Evolutionary conservation across 2,888 invertebrate species (phyloP).

Genomic region (Xestia ashworthii): DNA sequence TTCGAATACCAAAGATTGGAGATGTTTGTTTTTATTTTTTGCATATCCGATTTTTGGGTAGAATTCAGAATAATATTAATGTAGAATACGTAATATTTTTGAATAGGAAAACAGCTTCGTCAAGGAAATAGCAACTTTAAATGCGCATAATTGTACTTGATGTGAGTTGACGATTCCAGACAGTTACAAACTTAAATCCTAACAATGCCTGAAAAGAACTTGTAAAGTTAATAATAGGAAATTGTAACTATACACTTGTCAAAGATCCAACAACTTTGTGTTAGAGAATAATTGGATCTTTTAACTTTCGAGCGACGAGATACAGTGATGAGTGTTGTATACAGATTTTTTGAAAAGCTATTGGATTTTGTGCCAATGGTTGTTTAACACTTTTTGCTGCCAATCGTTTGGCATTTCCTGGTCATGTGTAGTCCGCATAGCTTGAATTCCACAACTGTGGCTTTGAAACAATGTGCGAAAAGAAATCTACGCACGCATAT

Average conservation of each 20-base stretch:
- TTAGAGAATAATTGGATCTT: not conserved
- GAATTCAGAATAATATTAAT: not conserved
- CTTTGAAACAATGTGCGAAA: not conserved
- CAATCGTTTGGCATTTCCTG: not conserved
- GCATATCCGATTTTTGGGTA: not conserved
- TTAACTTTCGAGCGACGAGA: not conserved
- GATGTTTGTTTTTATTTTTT: conserved; percentile 34
- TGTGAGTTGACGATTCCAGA: not conserved
- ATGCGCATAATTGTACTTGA: not conserved
- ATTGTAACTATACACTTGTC: not conserved
- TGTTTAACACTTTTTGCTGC: not conserved
- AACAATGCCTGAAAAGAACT: not conserved
- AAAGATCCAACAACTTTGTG: not conserved
- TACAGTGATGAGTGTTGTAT: no score
- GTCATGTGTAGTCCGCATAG: not conserved
- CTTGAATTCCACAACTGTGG: not conserved
- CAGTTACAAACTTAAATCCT: no score
- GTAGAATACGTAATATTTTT: not conserved
- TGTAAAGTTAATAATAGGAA: not conserved
- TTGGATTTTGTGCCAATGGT: not conserved
- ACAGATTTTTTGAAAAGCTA: not conserved
- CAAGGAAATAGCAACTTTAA: not conserved
- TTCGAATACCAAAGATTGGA: conserved; percentile 32
- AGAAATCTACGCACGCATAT: not conserved
- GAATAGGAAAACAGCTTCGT: not conserved